These are phyloP conservation scores for Pomacea maculata DNA, from an alignment of 1,140 invertebrate species.

Conservation along the genomic window DNA sequence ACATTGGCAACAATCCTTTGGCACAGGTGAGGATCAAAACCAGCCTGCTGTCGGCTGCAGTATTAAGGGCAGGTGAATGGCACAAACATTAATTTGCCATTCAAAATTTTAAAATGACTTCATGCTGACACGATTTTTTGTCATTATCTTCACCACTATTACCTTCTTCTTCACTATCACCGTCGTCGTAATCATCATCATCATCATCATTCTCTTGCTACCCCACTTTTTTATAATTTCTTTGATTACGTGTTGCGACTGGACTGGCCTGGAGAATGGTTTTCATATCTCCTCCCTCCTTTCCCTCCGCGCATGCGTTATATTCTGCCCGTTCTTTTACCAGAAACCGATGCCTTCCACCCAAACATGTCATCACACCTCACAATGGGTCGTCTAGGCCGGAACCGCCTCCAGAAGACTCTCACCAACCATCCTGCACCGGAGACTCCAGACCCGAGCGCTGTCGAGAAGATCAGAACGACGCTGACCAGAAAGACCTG, in stretches of 20 bases:
- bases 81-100: neutral
- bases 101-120: neutral
- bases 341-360: too few species aligned
- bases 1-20: neutral
- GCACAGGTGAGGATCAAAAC: constrained; percentile 4
- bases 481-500: too few species aligned
- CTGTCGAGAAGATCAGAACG: too few species aligned
- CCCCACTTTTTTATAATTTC: neutral
- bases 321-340: too few species aligned
- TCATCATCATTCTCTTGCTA: constrained; percentile 25
- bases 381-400: too few species aligned
- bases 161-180: neutral
- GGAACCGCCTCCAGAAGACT: too few species aligned
- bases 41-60: too few species aligned
- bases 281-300: neutral
- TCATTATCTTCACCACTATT: neutral
- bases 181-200: constrained; percentile 1
- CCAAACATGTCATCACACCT: too few species aligned
- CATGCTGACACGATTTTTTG: neutral
- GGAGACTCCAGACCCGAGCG: too few species aligned
- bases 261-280: neutral
- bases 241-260: neutral
- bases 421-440: too few species aligned
- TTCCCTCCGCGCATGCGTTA: too few species aligned
- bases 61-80: too few species aligned